phyloP scores from a whole-genome alignment of 2,888 invertebrate species.

The Watsonalla cultraria region DNA sequence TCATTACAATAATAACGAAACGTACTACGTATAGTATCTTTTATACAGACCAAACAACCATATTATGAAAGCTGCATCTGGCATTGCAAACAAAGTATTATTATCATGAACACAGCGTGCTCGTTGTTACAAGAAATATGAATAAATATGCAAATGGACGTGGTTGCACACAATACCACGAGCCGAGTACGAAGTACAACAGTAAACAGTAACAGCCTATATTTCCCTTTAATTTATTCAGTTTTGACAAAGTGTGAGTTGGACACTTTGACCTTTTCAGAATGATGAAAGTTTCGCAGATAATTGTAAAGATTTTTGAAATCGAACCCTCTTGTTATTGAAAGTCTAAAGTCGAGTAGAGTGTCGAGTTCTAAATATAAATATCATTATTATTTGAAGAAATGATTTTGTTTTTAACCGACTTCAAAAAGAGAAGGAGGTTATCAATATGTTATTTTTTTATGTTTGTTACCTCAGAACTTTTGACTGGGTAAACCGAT shows the following conservation, averaged over 20 bases:
- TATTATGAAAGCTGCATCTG: neutral
- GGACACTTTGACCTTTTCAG: neutral
- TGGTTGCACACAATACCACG: constrained; percentile 6
- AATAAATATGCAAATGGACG: constrained; percentile 10
- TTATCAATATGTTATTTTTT: too few species aligned
- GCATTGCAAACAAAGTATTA: neutral
- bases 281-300: neutral
- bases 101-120: neutral
- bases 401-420: too few species aligned
- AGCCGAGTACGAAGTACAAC: neutral
- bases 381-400: too few species aligned
- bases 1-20: too few species aligned
- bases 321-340: neutral
- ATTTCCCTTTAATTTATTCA: neutral
- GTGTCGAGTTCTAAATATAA: too few species aligned
- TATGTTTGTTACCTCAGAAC: too few species aligned
- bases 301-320: neutral
- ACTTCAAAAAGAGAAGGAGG: too few species aligned
- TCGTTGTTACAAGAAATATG: neutral
- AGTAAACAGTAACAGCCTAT: neutral
- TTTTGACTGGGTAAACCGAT: too few species aligned
- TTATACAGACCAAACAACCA: too few species aligned
- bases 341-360: too few species aligned
- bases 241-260: neutral
- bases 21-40: too few species aligned